Base-by-base conservation (phyloP, 2,888 invertebrate genomes). In the Brachyopa scutellaris region DNA sequence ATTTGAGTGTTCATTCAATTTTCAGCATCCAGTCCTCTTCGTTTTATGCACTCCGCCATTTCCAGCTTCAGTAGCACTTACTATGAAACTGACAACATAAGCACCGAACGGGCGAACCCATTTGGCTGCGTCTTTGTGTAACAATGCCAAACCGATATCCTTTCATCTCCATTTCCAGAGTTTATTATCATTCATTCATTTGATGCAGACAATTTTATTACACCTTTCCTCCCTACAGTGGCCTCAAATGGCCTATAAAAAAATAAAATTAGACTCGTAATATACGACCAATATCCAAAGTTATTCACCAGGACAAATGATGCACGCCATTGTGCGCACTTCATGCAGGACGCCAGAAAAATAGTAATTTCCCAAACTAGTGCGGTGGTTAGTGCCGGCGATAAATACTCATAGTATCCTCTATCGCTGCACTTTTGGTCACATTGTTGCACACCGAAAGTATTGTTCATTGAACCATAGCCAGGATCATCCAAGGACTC, bases 391-490 rank as follows among this genome's bases (percentile, higher is more conserved):
- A n/a, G n/a, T n/a, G n/a, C n/a, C n/a, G n/a, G n/a, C n/a, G n/a
- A n/a, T n/a, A n/a, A n/a, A n/a, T n/a, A n/a, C n/a, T n/a, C n/a
- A n/a, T n/a, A n/a, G n/a, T n/a, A n/a, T n/a, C n/a, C n/a, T 49
- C 26, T 45, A 59, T 36, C 47, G 29, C 17, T 62, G 17, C 62
- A 53, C 72, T 40, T 15, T 9, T 13, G 26, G 55, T 7, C 13
- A 76, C 73, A 69, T 80, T 70, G 80, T 80, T 76, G 80, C 76
- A 69, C 62, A 69, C 55, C 49, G 7, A 53, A 17, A 40, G 47
- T 72, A 72, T 70, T 72, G 78, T 45, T 15, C 64, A 36, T 36
- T 62, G 51, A 45, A 70, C 59, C 76, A 70, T 76, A n/a, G 76
- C 73, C 59, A 33, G 76, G 74, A 74, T 47, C 49, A 62, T 29